phyloP scores from a whole-genome alignment of 2,888 invertebrate species.

The Trichopoda pennipes region DNA sequence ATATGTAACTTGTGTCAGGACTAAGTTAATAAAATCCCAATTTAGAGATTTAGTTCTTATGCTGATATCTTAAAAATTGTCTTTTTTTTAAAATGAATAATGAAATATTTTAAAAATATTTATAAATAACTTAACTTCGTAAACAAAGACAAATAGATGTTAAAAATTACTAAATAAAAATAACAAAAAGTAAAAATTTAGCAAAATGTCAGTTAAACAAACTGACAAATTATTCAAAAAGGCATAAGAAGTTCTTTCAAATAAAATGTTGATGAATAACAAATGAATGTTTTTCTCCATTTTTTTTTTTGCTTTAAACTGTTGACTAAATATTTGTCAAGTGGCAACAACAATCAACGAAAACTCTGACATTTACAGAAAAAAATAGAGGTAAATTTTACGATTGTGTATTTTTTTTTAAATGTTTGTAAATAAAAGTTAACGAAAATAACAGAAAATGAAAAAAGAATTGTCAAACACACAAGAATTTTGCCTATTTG shows the following conservation, averaged over 20 bases:
- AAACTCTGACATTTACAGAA: background rate
- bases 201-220: slow-evolving; percentile 34
- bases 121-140: slow-evolving; percentile 8
- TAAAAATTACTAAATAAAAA: background rate
- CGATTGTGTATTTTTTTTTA: slow-evolving; percentile 1
- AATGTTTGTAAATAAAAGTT: slow-evolving; percentile 41
- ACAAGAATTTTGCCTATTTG: slow-evolving; percentile 61
- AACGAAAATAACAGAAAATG: slow-evolving; percentile 45
- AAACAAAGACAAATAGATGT: slow-evolving; percentile 8
- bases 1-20: no score
- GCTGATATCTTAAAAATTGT: no score
- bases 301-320: slow-evolving; percentile 59
- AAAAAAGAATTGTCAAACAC: slow-evolving; percentile 54
- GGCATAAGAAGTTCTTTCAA: background rate
- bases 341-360: slow-evolving; percentile 66
- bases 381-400: slow-evolving; percentile 50
- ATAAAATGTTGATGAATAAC: slow-evolving; percentile 62
- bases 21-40: no score
- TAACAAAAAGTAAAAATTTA: slow-evolving; percentile 15
- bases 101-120: background rate
- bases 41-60: no score
- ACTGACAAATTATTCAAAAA: slow-evolving; percentile 56
- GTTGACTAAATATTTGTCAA: slow-evolving; percentile 72
- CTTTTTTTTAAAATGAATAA: no score
- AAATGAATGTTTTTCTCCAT: slow-evolving; percentile 36